Percentiles rank a stretch among this genome's conserved stretches.
These are phyloP conservation scores for Galbula dea DNA, from an alignment of 2,113 vertebrate genomes.

Conservation along the genomic window DNA sequence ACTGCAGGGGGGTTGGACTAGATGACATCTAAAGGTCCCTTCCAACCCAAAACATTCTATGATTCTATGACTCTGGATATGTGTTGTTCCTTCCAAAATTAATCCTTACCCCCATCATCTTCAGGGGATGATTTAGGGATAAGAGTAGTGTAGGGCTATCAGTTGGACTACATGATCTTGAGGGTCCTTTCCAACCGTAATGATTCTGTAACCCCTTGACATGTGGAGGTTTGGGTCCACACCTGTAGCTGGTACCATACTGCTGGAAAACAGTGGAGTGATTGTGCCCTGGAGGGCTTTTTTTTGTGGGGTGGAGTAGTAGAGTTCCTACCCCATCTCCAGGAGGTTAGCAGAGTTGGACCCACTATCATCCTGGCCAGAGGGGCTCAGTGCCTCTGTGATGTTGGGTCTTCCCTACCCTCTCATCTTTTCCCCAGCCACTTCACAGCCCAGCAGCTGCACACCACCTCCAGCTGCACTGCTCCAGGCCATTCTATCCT, in stretches of 20 bases:
- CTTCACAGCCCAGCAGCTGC: neutral
- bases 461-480: neutral
- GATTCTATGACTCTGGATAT: neutral
- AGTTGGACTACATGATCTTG: too few species aligned
- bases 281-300: fast-evolving
- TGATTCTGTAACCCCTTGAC: too few species aligned
- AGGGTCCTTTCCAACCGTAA: too few species aligned
- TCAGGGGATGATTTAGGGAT: too few species aligned
- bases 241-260: neutral
- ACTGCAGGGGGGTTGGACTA: neutral
- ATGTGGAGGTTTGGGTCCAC: neutral
- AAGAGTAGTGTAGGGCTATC: too few species aligned
- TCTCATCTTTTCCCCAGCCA: neutral
- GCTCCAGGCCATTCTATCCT: neutral
- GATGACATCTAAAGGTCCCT: neutral
- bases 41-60: neutral
- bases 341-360: too few species aligned
- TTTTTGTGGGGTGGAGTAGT: too few species aligned
- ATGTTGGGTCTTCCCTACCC: neutral
- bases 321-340: neutral
- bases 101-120: neutral
- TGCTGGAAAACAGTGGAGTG: neutral
- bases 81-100: too few species aligned
- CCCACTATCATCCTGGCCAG: neutral
- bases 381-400: neutral